These are phyloP conservation scores for Isaurus tuberculatus DNA, from an alignment of 92 coral and sea anemone species.

Conservation along the genomic window DNA sequence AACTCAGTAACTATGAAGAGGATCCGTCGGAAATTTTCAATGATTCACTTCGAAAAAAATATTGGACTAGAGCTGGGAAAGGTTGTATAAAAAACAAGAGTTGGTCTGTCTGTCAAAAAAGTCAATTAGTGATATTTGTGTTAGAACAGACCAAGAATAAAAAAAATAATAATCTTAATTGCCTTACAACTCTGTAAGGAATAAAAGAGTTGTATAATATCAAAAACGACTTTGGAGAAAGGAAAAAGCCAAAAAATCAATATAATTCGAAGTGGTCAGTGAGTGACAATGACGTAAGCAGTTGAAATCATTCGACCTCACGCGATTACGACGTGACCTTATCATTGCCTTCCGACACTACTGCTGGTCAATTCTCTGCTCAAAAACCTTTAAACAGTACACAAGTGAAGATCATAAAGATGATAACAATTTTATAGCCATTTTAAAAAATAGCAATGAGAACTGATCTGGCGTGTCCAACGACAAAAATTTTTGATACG, in stretches of 20 bases:
- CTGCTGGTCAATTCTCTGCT: neutral
- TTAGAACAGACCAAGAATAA: neutral
- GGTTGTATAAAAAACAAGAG: neutral
- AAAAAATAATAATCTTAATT: neutral
- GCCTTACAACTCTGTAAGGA: neutral
- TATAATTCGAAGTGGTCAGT: neutral
- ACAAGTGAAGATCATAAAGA: neutral
- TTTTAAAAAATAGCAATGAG: too few relatives aligned
- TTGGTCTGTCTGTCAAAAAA: neutral
- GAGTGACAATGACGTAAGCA: neutral
- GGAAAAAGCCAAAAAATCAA: neutral
- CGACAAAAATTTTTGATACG: too few relatives aligned
- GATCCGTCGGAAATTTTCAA: neutral
- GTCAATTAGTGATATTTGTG: too few relatives aligned
- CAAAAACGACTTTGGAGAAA: neutral
- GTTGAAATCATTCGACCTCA: neutral
- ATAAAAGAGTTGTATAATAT: neutral
- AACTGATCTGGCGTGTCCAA: too few relatives aligned
- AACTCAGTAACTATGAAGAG: neutral
- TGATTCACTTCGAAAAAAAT: neutral
- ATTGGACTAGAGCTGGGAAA: neutral
- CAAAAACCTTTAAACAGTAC: neutral
- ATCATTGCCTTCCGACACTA: neutral
- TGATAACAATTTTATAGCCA: too few relatives aligned
- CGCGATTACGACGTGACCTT: neutral